Evolutionary conservation across 2,797 vertebrate species (phyloP).

Genomic region (Uromys caudimaculatus): DNA sequence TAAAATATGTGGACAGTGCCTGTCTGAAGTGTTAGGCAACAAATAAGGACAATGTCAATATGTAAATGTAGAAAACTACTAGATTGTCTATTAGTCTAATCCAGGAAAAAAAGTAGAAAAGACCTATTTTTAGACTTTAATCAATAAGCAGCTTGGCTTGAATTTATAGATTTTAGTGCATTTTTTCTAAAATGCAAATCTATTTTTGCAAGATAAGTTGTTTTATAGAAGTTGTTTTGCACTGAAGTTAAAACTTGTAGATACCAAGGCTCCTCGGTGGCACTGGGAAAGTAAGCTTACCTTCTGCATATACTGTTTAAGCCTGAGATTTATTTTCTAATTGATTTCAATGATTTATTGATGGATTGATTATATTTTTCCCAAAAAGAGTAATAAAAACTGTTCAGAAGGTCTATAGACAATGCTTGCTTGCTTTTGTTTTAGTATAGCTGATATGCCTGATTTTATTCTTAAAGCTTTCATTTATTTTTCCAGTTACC

Average conservation of each 20-base stretch:
- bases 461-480: constrained; percentile 86
- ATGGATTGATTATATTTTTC: neutral
- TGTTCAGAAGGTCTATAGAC: neutral
- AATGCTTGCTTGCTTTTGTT: constrained; percentile 72
- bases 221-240: neutral
- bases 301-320: constrained; percentile 67
- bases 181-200: constrained; percentile 52
- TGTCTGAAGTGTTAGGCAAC: neutral
- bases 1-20: neutral
- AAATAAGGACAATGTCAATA: constrained; percentile 42
- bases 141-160: neutral
- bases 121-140: constrained; percentile 22
- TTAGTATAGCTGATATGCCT: constrained; percentile 72
- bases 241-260: constrained; percentile 36
- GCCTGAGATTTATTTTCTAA: neutral
- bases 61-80: constrained; percentile 19
- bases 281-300: constrained; percentile 81
- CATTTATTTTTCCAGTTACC: constrained; percentile 92
- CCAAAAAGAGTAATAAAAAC: constrained; percentile 24
- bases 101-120: neutral
- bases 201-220: neutral
- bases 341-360: neutral
- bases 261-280: neutral
- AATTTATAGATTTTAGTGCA: constrained; percentile 45
- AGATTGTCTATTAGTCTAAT: constrained; percentile 3